Base-by-base conservation (phyloP, 1,140 invertebrate species). In the Coenobita brevimanus region DNA sequence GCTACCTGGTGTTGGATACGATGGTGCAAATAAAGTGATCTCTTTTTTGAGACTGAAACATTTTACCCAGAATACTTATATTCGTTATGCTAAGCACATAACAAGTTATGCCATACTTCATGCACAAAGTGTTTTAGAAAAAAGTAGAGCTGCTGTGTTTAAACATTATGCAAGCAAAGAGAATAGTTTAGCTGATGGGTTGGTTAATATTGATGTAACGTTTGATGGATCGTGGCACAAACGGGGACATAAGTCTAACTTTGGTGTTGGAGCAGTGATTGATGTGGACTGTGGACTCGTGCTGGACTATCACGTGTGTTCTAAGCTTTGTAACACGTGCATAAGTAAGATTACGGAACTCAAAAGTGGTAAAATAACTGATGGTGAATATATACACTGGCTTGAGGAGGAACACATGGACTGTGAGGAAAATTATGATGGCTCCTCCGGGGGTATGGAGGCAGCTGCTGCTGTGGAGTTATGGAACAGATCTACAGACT, bases 371-470 rank as follows among this genome's bases (percentile, higher is more conserved):
- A 50, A 79, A 54, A 79, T 79, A 46, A 79, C 75, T 50, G 75
- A 33, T 43, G 50, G 38, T 41, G 75, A 50, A 50, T 79, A 79
- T 79, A 41, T 79, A 24, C 21, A 30, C 50, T 79, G 75, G 75
- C 43, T 79, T n/a, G 33, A 79, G 43, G 43, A 79, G 24, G 38
- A 79, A 27, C 21, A 73, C 41, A 33, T 8, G 21, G 75, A 79
- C 75, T 79, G 75, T 27, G 75, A 79, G 21, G 38, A 41, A 15
- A 79, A 79, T 79, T 79, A 79, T 79, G 75, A 79, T 3, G 75
- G 75, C 75, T 27, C 75, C 75, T 79, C 75, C 24, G 75, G 75
- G 75, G 75, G 75, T 24, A 79, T 79, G 75, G 75, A 79, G 75
- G 75, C 43, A 79, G 75, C 43, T 27, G 75, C 38, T 46, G 75